These are phyloP conservation scores for Gobiocypris rarus DNA, from an alignment of 2,113 vertebrate species.

Conservation along the genomic window DNA sequence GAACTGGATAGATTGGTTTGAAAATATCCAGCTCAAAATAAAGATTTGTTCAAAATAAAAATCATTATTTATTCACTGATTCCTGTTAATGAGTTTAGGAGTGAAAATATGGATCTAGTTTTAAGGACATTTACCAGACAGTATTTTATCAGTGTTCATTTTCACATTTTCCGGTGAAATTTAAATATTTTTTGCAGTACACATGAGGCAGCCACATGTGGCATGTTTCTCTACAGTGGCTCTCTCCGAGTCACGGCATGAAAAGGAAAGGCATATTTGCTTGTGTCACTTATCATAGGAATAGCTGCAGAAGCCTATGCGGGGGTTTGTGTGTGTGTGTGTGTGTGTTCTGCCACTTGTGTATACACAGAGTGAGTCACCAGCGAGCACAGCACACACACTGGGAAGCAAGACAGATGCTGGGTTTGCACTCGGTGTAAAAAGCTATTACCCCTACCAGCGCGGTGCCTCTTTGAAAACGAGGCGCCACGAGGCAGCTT, in stretches of 20 bases:
- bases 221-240: constrained; percentile 57
- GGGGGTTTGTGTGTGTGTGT: constrained; percentile 10
- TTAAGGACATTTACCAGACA: neutral
- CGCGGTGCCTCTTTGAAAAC: constrained; percentile 32
- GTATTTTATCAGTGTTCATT: neutral
- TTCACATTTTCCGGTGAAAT: neutral
- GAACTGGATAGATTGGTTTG: neutral
- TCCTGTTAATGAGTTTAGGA: neutral
- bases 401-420: constrained; percentile 42
- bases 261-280: constrained; percentile 48
- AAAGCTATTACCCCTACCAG: constrained; percentile 39
- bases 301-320: constrained; percentile 26
- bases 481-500: constrained; percentile 33
- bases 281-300: constrained; percentile 48
- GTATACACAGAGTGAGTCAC: constrained; percentile 40
- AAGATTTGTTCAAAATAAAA: neutral
- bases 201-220: neutral
- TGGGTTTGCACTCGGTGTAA: constrained; percentile 27
- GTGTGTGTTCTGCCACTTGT: constrained; percentile 16
- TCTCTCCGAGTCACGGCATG: constrained; percentile 27
- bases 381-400: constrained; percentile 24
- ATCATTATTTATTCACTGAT: neutral
- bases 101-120: neutral
- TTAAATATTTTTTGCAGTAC: neutral
- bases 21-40: neutral